Evolutionary conservation across 2,113 vertebrate species (phyloP), one percentile per base, ranked within the genome.

Genomic region (Pao palembangensis): DNA sequence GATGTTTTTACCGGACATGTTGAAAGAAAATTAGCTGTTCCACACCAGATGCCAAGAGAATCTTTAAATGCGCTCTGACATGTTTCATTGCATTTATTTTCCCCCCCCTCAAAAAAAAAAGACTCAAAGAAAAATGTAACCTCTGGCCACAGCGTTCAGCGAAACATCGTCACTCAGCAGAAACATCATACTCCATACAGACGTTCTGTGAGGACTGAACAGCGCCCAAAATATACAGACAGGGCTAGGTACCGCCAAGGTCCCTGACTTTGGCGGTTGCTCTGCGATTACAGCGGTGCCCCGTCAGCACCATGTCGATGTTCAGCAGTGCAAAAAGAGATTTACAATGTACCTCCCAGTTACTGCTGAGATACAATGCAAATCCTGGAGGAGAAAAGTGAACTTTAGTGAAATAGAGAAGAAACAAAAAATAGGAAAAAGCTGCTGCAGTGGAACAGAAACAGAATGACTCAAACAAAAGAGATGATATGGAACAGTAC

Each of bases 401-500:
- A 49, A 16, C n/a, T 65, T 31, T 54, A 62, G 42, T 21, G 7
- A 54, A 52, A 55, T 55, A 6, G 64, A 67, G 60, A 51, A 19
- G 55, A 28, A 67, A 61, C 48, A 61, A n/a, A 0, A 54, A 58
- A 61, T 61, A 28, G 28, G 61, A 65, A 74, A 78, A 68, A 51
- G 25, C 15, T 67, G 41, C 28, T 69, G 16, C 41, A 72, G 34
- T 60, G 53, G 59, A 77, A 76, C 52, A 57, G 20, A 67, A 18
- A n/a, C 47, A 38, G 51, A 62, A 31, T 63, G 54, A 73, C 76
- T 47, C 42, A 50, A 65, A 71, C 17, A 49, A 50, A 38, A 52
- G 38, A 43, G 44, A 42, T 43, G 55, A 55, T 13, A 21, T 38
- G 53, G 56, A 71, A 49, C 20, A 62, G 38, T 8, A 47, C 10